Evolutionary conservation across 2,797 vertebrate genomes (phyloP), one percentile per base, ranked within the genome.

Genomic region (Thaleichthys pacificus): DNA sequence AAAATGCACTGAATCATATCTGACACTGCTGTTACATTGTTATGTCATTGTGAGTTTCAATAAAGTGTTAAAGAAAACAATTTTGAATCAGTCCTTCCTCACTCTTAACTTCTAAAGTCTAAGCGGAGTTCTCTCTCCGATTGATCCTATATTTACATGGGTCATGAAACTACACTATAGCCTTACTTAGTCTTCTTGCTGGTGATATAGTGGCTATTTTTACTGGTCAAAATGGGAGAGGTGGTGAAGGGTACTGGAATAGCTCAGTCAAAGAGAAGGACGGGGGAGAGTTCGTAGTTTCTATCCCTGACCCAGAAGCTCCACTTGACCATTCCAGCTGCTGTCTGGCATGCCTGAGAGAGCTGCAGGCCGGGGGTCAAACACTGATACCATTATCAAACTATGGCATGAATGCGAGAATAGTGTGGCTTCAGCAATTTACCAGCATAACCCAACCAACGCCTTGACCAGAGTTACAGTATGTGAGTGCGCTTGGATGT

Each of bases 21-120:
- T 61, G 67, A 61, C 71, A 75, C 66, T 65, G 61, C 51, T 69
- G 54, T 75, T 63, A 69, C 28, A 26, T 30, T 68, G 58, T 24
- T 65, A 80, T 82, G 71, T 81, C 77, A 79, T 66, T 86, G 71
- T 47, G 81, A 81, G 80, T 86, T 74, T 65, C 32, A 84, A 85
- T 88, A 85, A 87, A 88, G 68, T 58, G 65, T 66, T 70, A 76
- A 58, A 70, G 58, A 64, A 72, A 70, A 51, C 22, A 15, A 57
- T 38, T 17, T 26, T 57, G 49, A 26, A 8, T 58, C 26, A 12
- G 9, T 72, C 49, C 24, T 61, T 61, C n/a, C 42, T 69, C 56
- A 7, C n/a, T 14, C 2, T 6, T 12, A 1, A 30, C 38, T n/a
- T 42, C 66, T 15, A 35, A 28, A 15, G 54, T 71, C 19, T n/a